Base-by-base conservation (phyloP, 92 coral and sea anemone species). In the Phymanthus crucifer region DNA sequence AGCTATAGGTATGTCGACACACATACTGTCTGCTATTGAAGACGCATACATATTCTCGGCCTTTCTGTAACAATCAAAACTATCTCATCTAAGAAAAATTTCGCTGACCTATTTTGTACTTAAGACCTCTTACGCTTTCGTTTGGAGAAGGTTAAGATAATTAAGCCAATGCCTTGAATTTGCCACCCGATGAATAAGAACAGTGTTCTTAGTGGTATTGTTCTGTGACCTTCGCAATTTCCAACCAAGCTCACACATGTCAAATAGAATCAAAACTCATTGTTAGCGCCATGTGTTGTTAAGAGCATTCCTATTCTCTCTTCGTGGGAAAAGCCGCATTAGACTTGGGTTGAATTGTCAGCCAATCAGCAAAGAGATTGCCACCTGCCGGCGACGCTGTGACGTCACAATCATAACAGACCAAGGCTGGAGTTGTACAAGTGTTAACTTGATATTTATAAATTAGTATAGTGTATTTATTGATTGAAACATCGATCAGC, bases 251-350 rank as follows among this genome's bases (percentile, higher is more conserved):
- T 40, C 47, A 71, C 86, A 86, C 94, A 91, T 87, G 94, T 87
- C 87, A 74, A 32, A 10, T 73, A 32, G 56, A 26, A 37, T 3
- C 40, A 85, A 71, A 35, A 2, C 61, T 74, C 76, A 71, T 91
- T 91, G 94, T 91, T 82, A 12, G 13, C 36, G 71, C 94, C 94
- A 91, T 87, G 94, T 91, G 94, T 88, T 76, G 72, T 80, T 66
- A 54, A 86, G 86, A 74, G 79, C 89, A 72, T 72, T 86, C 76
- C 78, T 84, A 80, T 80, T 78, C 74, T 78, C 68, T 61, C 77
- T 74, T 83, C 94, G 94, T 91, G 94, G 94, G 94, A 91, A 91
- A 70, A 52, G 88, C 89, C 81, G 13, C 81, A 61, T 77, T 71
- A 85, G 47, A 76, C 68, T 87, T 78, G 80, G 83, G 76, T 56